Evolutionary conservation across 1,140 invertebrate species (phyloP).

Genomic region (Aphis gossypii): DNA sequence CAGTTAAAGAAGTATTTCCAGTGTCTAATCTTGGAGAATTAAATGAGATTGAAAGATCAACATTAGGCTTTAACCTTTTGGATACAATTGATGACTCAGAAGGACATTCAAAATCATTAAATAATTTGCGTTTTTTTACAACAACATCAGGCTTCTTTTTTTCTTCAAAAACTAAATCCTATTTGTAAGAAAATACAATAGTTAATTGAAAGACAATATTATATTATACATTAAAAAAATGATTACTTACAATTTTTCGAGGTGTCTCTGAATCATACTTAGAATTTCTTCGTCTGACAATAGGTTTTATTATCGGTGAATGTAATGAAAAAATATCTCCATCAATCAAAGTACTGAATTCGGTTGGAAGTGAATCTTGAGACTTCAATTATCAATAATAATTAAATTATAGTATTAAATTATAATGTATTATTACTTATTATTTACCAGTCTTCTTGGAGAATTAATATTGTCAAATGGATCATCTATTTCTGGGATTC

Average conservation of each 20-base stretch:
- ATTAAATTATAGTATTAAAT: neutral
- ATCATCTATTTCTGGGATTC: neutral
- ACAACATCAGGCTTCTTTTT: neutral
- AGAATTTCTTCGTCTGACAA: neutral
- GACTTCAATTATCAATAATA: slow-evolving; percentile 32
- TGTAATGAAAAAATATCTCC: slow-evolving; percentile 37
- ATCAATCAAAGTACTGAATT: slow-evolving; percentile 44
- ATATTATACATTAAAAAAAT: neutral
- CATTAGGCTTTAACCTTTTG: slow-evolving; percentile 24
- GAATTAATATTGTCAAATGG: slow-evolving; percentile 40
- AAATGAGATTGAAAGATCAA: slow-evolving; percentile 49
- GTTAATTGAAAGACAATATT: neutral
- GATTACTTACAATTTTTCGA: slow-evolving; percentile 12
- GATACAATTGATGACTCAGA: neutral
- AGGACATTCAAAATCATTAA: slow-evolving; percentile 37
- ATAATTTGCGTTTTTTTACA: slow-evolving; percentile 45
- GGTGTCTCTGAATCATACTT: slow-evolving; percentile 21
- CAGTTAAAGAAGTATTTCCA: slow-evolving; percentile 35
- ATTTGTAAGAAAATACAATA: neutral
- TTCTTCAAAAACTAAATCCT: slow-evolving; percentile 33
- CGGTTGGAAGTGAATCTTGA: slow-evolving; percentile 38
- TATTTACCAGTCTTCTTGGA: slow-evolving; percentile 51
- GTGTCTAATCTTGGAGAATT: slow-evolving; percentile 3
- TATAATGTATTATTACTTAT: neutral
- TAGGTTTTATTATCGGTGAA: slow-evolving; percentile 49